Conservation (phyloP, 2,888 invertebrate species). For the Limnephilus rhombicus region DNA sequence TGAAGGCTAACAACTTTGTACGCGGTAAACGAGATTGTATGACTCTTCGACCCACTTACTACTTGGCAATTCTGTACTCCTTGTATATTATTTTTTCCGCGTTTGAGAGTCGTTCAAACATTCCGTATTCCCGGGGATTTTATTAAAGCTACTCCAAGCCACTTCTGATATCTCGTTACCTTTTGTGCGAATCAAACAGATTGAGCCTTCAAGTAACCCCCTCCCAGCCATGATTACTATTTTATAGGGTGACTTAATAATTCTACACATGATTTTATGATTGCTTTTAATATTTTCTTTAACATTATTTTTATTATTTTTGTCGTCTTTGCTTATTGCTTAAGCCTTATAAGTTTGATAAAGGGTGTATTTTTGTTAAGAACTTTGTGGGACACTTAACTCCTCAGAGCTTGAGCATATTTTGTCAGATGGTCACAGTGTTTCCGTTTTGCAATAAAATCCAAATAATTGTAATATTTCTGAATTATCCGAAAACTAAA, state of each 20-base stretch:
- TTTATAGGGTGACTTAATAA: not conserved
- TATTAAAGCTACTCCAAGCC: not conserved
- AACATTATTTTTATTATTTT: not conserved
- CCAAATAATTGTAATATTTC: too few relatives aligned
- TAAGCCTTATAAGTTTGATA: too few relatives aligned
- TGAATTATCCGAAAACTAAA: too few relatives aligned
- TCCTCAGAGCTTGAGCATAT: too few relatives aligned
- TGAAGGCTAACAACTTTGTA: not conserved
- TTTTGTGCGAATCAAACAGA: not conserved
- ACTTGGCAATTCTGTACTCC: not conserved
- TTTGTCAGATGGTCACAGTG: too few relatives aligned
- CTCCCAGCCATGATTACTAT: not conserved
- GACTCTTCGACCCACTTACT: not conserved
- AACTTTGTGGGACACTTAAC: too few relatives aligned
- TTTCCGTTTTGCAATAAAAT: too few relatives aligned
- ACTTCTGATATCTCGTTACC: not conserved
- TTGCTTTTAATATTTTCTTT: not conserved
- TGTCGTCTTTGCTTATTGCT: too few relatives aligned
- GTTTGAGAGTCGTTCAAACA: not conserved
- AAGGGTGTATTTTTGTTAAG: too few relatives aligned
- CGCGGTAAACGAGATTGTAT: conserved; percentile 1
- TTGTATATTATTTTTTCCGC: not conserved
- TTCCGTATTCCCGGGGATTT: not conserved
- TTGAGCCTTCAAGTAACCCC: not conserved
- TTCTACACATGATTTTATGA: not conserved